Base-by-base conservation (phyloP, 2,888 invertebrate species). In the Philereme vetulata region DNA sequence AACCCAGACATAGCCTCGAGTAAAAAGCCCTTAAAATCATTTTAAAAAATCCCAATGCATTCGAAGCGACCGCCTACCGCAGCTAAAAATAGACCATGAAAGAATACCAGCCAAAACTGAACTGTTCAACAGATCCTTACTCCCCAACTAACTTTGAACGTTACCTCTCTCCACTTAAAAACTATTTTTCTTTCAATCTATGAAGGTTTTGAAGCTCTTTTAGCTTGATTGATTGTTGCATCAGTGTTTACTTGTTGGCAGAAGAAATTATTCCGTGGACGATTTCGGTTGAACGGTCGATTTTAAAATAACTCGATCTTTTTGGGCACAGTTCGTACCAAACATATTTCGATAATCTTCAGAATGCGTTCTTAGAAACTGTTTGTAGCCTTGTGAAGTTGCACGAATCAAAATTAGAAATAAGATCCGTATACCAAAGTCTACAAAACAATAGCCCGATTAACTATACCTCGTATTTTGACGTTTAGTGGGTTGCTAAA, bases 51-150 rank as follows among this genome's bases (percentile, higher is more conserved):
- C 76, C 73, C 77, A 79, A 76, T 82, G 81, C 86, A 87, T 82
- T 82, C 47, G 82, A n/a, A 86, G 82, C 88, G 84, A 85, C 91
- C 91, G 91, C 91, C 91, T 91, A 91, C 91, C 91, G 88, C 90
- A 90, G 89, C 83, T 88, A 90, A 87, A 91, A 91, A 91, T 91
- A 91, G 84, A 90, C 75, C 68, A 71, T 60, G 56, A 51, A 35
- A 32, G 43, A 43, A 38, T 54, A 35, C 35, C 51, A 42, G 40
- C 11, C 42, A 45, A 50, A 42, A 9, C 33, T 44, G 42, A 38
- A 56, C 46, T 7, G 40, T 34, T 42, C 5, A 36, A 40, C 33
- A n/a, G 4, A 8, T 32, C 32, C 7, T 11, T 51, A 11, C 53
- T 9, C 9, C 10, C 21, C 52, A 67, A 4, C 35, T 4, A 11